Conservation (phyloP, 2,797 vertebrate species). For the Gouania willdenowi region DNA sequence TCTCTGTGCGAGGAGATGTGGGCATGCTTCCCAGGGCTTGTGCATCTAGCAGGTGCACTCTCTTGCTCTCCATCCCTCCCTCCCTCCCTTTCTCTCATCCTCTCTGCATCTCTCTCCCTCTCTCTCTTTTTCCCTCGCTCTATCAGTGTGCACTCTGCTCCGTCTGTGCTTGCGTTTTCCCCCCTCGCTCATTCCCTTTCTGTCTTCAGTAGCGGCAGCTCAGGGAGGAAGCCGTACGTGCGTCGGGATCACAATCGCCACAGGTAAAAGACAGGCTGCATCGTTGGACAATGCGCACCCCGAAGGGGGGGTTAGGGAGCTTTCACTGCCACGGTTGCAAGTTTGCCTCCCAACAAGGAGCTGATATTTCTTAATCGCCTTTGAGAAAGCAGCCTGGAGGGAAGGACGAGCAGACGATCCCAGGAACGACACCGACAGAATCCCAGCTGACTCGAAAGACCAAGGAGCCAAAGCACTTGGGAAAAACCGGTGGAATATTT, state of each 20-base stretch:
- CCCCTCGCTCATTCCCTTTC: constrained; percentile 36
- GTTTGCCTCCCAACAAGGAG: constrained; percentile 28
- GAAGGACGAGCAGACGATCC: constrained; percentile 44
- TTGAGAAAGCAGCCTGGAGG: constrained; percentile 37
- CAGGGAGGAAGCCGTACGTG: constrained; percentile 55
- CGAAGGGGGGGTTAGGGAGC: constrained; percentile 14
- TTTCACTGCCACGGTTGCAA: constrained; percentile 22
- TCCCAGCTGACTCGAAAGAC: constrained; percentile 42
- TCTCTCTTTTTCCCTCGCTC: constrained; percentile 36
- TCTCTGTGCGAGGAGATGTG: constrained; percentile 64
- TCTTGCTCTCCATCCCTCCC: constrained; percentile 29
- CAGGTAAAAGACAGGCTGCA: constrained; percentile 58
- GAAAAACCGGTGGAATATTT: constrained; percentile 30
- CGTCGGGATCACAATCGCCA: constrained; percentile 44
- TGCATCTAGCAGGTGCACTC: constrained; percentile 76
- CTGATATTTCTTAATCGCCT: constrained; percentile 40
- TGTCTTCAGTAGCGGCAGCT: constrained; percentile 56
- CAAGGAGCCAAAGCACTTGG: neutral
- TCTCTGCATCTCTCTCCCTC: constrained; percentile 1
- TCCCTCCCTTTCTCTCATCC: constrained; percentile 8
- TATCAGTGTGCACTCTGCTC: constrained; percentile 52
- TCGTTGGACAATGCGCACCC: constrained; percentile 38
- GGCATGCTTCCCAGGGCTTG: constrained; percentile 69
- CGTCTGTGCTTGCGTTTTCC: constrained; percentile 31
- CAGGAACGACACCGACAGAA: constrained; percentile 48